Conservation (phyloP, 2,797 vertebrate species). For the Fistularia commersonii region DNA sequence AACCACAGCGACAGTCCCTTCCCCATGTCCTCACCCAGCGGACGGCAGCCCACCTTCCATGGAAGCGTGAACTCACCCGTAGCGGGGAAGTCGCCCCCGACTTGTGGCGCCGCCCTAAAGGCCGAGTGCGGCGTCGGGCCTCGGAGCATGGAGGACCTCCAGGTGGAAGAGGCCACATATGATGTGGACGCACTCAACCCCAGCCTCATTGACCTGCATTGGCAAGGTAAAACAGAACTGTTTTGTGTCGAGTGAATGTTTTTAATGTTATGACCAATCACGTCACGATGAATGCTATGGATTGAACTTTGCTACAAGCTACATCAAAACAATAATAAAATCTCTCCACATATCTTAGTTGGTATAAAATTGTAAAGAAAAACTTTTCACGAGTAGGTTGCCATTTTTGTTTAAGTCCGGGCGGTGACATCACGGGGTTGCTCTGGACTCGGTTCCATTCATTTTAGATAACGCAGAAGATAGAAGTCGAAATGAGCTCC, state of each 20-base stretch:
- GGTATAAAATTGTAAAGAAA: no score
- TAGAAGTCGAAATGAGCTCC: no score
- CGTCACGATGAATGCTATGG: no score
- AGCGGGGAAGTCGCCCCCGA: conserved; percentile 79
- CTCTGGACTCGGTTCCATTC: no score
- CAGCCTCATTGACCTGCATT: conserved; percentile 90
- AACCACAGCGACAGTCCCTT: conserved; percentile 65
- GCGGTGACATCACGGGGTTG: no score
- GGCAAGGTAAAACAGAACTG: conserved; percentile 80
- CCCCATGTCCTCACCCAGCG: conserved; percentile 66
- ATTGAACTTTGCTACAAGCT: no score
- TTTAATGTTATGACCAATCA: no score
- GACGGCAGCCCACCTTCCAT: conserved; percentile 66
- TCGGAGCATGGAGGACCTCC: conserved; percentile 79
- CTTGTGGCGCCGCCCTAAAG: conserved; percentile 68
- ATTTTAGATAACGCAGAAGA: no score
- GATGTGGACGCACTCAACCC: conserved; percentile 92
- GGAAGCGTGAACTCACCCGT: conserved; percentile 76
- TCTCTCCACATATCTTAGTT: no score
- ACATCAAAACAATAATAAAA: no score
- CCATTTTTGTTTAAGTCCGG: no score
- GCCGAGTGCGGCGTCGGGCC: conserved; percentile 63
- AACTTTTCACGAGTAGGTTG: no score
- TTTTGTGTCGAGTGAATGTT: background rate
- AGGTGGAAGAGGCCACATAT: conserved; percentile 83